These are phyloP conservation scores for Rana temporaria DNA, from an alignment of 2,113 vertebrate species.

Conservation along the genomic window DNA sequence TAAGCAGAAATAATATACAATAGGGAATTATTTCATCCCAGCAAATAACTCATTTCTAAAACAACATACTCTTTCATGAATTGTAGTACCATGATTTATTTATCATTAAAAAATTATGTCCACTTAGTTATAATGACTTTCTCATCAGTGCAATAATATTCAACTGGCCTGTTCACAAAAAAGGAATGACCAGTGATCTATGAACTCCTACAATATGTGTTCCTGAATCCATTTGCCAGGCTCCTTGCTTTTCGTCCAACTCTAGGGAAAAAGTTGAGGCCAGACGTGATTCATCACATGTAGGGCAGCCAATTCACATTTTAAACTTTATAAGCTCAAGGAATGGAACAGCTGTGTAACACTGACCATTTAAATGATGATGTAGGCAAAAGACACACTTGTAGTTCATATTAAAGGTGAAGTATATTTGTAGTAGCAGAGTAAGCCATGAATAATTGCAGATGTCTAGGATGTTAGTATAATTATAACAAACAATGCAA, in stretches of 20 bases:
- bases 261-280: constrained; percentile 57
- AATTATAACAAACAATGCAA: not conserved
- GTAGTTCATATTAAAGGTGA: constrained; percentile 38
- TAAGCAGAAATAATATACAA: not conserved
- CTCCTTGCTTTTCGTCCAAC: constrained; percentile 54
- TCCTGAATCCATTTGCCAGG: constrained; percentile 59
- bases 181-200: constrained; percentile 54
- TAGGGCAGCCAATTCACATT: constrained; percentile 59
- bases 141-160: constrained; percentile 44
- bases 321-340: constrained; percentile 54
- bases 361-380: constrained; percentile 52
- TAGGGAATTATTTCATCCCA: not conserved
- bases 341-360: constrained; percentile 55
- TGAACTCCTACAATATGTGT: constrained; percentile 52
- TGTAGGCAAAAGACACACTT: constrained; percentile 56
- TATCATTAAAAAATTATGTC: not conserved
- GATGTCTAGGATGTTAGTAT: not conserved
- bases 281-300: constrained; percentile 65
- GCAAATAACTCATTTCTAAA: not conserved
- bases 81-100: not conserved
- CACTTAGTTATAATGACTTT: constrained; percentile 40
- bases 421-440: not conserved
- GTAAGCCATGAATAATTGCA: not conserved
- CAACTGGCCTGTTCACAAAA: constrained; percentile 30
- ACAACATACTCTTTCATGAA: not conserved